Conservation (phyloP, 2,113 vertebrate genomes). For the Aramus guarauna region DNA sequence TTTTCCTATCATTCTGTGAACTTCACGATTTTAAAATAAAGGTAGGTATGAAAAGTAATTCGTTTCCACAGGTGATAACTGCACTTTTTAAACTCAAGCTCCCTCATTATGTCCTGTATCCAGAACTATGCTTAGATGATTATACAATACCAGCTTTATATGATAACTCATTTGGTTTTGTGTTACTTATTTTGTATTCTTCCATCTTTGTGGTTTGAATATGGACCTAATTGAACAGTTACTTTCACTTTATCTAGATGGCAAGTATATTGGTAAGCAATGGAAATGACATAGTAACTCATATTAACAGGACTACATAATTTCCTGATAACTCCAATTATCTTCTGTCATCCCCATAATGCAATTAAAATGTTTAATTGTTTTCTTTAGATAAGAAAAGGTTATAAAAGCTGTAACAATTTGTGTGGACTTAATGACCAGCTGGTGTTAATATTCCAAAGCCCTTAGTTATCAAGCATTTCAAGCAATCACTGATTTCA, state of each 20-base stretch:
- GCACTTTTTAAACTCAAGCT: not conserved
- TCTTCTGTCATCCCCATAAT: slow-evolving; percentile 56
- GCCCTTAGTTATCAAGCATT: slow-evolving; percentile 6
- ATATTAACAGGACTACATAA: slow-evolving; percentile 44
- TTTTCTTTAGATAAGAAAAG: slow-evolving; percentile 63
- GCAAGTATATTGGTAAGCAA: slow-evolving; percentile 38
- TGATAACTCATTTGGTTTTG: not conserved
- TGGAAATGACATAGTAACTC: slow-evolving; percentile 52
- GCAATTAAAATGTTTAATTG: slow-evolving; percentile 68
- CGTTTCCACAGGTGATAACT: not conserved
- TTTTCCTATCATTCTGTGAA: not conserved
- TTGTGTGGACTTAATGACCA: slow-evolving; percentile 63
- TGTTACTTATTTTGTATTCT: not conserved
- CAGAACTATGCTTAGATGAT: not conserved
- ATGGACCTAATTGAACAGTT: not conserved
- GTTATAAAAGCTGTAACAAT: slow-evolving; percentile 60
- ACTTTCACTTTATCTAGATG: slow-evolving; percentile 15
- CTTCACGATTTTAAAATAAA: not conserved
- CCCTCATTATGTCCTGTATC: not conserved
- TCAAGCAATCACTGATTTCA: slow-evolving; percentile 43
- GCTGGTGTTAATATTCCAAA: slow-evolving; percentile 48
- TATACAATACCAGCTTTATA: not conserved
- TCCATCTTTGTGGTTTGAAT: not conserved
- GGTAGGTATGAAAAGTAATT: not conserved
- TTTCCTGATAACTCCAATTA: slow-evolving; percentile 61